Base-by-base conservation (phyloP, 2,797 vertebrate species). In the Lepilemur ruficaudatus region DNA sequence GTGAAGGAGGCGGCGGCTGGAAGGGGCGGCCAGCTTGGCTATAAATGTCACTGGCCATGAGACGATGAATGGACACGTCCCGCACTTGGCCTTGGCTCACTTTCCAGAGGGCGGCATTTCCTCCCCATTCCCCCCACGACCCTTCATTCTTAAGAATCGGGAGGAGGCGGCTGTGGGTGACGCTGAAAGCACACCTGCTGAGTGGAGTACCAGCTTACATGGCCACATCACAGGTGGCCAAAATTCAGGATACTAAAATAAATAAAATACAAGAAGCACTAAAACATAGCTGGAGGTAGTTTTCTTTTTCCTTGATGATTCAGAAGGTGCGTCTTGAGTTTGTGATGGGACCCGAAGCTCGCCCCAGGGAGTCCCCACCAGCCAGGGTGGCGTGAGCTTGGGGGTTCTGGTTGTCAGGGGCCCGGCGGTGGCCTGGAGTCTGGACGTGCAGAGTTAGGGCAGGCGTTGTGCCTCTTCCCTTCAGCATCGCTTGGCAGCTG, bases 91-190 rank as follows among this genome's bases (percentile, higher is more conserved):
- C 20, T 14, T 65, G 23, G 30, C 43, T 30, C 59, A 13, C 75
- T 79, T 75, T 7, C 79, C 72, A 9, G 9, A 18, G 15, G 70
- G 55, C 48, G 32, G 15, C 22, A 30, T 12, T 81, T 48, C 52
- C 46, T 8, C 14, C 2, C 7, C 46, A 12, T 1, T 38, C 28
- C 3, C 28, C 17, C 6, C 10, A 11, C 14, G 0, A 17, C 15
- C 55, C 15, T 41, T 25, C 30, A 22, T 43, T 65, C 57, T 6
- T 7, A 46, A 48, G 50, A n/a, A 50, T 25, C 46, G 7, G 18
- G 46, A 65, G 20, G 3, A 30, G 30, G 22, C 17, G 2, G 0
- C 70, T 52, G 14, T 67, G 76, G 25, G 25, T n/a, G 35, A 76
- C 15, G 48, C 30, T n/a, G 23, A 91, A 15, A 12, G 59, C 23